Conservation (phyloP, 1,140 invertebrate species). For the Drosophila punjabiensis region DNA sequence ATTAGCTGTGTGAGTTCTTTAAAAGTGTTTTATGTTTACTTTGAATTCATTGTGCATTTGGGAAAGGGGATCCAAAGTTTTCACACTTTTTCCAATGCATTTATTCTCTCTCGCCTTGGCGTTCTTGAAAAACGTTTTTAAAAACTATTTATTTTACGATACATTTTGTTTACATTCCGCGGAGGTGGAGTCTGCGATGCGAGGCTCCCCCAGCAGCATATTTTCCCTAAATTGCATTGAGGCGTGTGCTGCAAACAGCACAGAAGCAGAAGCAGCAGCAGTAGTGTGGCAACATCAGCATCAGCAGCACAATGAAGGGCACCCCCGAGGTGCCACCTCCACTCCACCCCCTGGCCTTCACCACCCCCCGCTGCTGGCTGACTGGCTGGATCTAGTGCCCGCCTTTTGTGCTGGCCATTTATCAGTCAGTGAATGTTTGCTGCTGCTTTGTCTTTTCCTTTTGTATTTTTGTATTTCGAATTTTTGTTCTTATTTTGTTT, state of each 20-base stretch:
- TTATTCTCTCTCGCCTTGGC: slow-evolving; percentile 14
- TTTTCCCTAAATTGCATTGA: slow-evolving; percentile 67
- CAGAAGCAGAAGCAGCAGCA: slow-evolving; percentile 14
- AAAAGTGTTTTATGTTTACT: slow-evolving; percentile 67
- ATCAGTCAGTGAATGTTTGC: slow-evolving; percentile 65
- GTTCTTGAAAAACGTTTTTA: slow-evolving; percentile 47
- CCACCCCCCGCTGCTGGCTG: background rate
- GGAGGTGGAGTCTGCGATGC: slow-evolving; percentile 15
- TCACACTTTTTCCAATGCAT: slow-evolving; percentile 22
- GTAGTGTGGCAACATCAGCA: slow-evolving; percentile 16
- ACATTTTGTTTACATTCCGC: slow-evolving; percentile 63
- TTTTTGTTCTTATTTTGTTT: slow-evolving; percentile 17
- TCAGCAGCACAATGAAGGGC: slow-evolving; percentile 61
- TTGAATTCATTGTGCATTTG: slow-evolving; percentile 35
- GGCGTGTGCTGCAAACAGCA: slow-evolving; percentile 37
- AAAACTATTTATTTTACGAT: slow-evolving; percentile 80
- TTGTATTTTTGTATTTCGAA: slow-evolving; percentile 10
- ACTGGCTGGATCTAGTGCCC: background rate
- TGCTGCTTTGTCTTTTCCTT: slow-evolving; percentile 23
- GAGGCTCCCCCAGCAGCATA: slow-evolving; percentile 58
- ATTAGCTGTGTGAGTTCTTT: slow-evolving; percentile 60
- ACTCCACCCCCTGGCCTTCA: background rate
- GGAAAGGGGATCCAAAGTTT: slow-evolving; percentile 9
- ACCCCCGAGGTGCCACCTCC: slow-evolving; percentile 47
- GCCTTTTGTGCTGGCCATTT: slow-evolving; percentile 66